Conservation (phyloP, 2,888 invertebrate species). For the Serripes groenlandicus region DNA sequence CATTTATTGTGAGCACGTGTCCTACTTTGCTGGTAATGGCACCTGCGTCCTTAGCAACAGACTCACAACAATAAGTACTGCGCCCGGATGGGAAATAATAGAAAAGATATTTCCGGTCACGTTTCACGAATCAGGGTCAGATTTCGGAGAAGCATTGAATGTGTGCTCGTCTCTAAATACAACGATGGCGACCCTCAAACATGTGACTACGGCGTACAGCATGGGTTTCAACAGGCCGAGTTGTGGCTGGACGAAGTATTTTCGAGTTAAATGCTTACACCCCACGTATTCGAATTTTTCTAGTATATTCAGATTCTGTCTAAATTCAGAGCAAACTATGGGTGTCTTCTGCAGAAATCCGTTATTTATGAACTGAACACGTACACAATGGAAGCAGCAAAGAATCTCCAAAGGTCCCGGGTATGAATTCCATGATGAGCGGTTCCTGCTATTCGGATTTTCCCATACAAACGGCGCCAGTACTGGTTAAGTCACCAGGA, state of each 20-base stretch:
- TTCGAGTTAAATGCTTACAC: no score
- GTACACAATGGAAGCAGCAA: not conserved
- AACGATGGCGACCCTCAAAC: not conserved
- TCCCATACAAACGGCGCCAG: no score
- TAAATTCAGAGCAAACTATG: not conserved
- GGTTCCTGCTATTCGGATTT: no score
- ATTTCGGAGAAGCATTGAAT: not conserved
- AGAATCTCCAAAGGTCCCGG: not conserved
- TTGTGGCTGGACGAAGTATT: conserved; percentile 20
- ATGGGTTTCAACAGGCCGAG: conserved; percentile 6
- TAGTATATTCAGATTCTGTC: no score
- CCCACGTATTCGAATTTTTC: no score
- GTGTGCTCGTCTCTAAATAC: not conserved
- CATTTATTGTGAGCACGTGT: not conserved
- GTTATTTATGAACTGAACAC: not conserved
- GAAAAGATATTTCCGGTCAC: not conserved
- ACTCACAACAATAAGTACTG: not conserved
- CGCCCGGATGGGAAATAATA: conserved; percentile 2
- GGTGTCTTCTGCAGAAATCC: conserved; percentile 6
- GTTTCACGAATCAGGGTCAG: not conserved
- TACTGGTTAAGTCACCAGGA: not conserved
- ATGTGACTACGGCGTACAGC: not conserved
- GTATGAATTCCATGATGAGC: no score
- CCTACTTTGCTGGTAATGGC: not conserved
- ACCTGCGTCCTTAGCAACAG: not conserved